phyloP scores from a whole-genome alignment of 2,888 invertebrate species.

The Drosophila mercatorum region DNA sequence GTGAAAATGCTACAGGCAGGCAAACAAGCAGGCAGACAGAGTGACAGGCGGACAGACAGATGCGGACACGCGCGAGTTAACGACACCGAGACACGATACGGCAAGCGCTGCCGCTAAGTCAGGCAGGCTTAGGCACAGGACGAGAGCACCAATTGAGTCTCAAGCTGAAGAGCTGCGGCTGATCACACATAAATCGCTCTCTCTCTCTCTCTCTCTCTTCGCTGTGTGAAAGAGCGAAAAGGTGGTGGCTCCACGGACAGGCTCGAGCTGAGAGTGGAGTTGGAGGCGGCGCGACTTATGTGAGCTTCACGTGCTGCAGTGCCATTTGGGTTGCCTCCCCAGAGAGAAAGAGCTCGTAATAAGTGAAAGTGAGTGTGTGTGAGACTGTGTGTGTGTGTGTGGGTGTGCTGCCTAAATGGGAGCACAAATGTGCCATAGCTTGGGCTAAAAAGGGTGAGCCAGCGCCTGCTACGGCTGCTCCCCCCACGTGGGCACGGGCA shows the following conservation, averaged over 20 bases:
- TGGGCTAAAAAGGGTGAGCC: slow-evolving; percentile 38
- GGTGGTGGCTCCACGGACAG: slow-evolving; percentile 21
- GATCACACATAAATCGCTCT: slow-evolving; percentile 22
- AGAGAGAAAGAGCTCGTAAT: slow-evolving; percentile 49
- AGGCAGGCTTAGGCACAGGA: slow-evolving; percentile 1
- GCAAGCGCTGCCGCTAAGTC: slow-evolving; percentile 33
- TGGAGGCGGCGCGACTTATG: slow-evolving; percentile 24
- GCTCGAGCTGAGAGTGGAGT: neutral
- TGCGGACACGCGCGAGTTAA: slow-evolving; percentile 59
- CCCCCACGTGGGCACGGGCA: neutral
- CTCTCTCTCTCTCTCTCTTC: neutral
- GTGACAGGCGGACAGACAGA: slow-evolving; percentile 21
- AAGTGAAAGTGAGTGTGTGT: slow-evolving; percentile 67
- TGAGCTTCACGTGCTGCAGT: slow-evolving; percentile 57
- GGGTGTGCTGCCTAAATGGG: slow-evolving; percentile 36
- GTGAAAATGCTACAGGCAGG: slow-evolving; percentile 60
- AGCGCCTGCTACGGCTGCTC: neutral
- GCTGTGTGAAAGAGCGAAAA: slow-evolving; percentile 23
- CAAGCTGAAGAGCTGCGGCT: neutral
- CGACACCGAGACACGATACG: slow-evolving; percentile 56
- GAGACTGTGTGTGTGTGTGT: slow-evolving; percentile 16
- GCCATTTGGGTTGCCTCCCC: slow-evolving; percentile 67
- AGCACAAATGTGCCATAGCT: slow-evolving; percentile 47
- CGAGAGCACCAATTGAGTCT: neutral
- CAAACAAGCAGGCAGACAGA: slow-evolving; percentile 13